Conservation (phyloP, 2,888 invertebrate species). For the Leptinotarsa tumamoca region DNA sequence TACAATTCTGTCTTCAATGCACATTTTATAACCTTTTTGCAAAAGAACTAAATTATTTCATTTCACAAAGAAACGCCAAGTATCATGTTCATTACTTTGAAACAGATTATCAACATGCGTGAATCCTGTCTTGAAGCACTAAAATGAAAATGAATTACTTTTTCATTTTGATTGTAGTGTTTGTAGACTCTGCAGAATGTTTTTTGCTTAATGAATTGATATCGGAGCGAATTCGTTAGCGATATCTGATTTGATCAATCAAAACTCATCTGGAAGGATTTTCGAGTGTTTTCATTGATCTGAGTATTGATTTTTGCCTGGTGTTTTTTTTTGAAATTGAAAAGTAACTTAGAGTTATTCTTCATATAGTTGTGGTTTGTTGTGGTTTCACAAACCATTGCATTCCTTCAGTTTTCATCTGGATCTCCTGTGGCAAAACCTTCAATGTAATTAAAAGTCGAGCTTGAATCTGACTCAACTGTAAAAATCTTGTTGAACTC, state of each 20-base stretch:
- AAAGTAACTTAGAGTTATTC: background rate
- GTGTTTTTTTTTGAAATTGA: background rate
- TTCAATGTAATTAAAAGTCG: no score
- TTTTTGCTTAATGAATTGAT: background rate
- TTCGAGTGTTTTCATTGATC: background rate
- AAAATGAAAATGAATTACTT: slow-evolving; percentile 9
- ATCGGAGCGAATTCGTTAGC: no score
- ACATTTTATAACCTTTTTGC: no score
- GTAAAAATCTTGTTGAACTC: no score
- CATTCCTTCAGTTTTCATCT: no score
- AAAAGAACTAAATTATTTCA: no score
- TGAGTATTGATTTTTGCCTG: background rate
- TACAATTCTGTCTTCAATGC: no score
- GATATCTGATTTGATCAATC: background rate
- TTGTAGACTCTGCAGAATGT: background rate
- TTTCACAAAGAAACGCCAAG: background rate
- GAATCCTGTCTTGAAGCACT: slow-evolving; percentile 5
- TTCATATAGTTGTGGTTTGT: no score
- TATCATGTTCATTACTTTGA: background rate
- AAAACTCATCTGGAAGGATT: background rate
- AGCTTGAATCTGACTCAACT: no score
- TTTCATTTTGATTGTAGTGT: slow-evolving; percentile 5
- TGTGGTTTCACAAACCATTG: no score
- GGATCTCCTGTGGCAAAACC: no score
- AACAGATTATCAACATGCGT: background rate